Evolutionary conservation across 2,888 invertebrate genomes (phyloP).

Genomic region (Trissoscelio sp.): DNA sequence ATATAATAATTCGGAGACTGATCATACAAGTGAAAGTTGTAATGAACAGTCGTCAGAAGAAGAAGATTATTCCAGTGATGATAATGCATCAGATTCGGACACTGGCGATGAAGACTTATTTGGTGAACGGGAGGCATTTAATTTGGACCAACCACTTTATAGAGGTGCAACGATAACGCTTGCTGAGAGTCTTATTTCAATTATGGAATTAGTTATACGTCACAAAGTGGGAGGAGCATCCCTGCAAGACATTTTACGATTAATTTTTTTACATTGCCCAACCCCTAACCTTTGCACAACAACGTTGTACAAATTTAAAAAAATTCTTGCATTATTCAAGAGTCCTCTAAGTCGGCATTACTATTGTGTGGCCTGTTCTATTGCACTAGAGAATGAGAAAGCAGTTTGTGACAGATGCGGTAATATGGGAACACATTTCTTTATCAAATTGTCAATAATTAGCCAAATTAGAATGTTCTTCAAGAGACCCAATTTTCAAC

Average conservation of each 20-base stretch:
- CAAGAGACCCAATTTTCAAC: not conserved
- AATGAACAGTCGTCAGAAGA: too few relatives aligned
- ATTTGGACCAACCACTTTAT: too few relatives aligned
- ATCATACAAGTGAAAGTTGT: too few relatives aligned
- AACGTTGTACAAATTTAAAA: not conserved
- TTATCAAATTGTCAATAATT: too few relatives aligned
- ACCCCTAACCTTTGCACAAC: not conserved
- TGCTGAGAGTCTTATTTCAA: not conserved
- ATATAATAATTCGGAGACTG: too few relatives aligned
- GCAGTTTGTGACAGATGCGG: not conserved
- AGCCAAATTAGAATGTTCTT: not conserved
- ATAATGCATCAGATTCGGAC: too few relatives aligned
- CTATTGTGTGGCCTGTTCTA: not conserved
- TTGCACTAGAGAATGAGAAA: not conserved
- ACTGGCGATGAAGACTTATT: too few relatives aligned
- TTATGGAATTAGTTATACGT: not conserved
- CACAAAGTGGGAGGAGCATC: not conserved
- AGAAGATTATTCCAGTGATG: too few relatives aligned
- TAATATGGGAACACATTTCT: too few relatives aligned
- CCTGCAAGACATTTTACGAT: not conserved
- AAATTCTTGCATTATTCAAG: not conserved
- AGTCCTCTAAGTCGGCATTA: too few relatives aligned
- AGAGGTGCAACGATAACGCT: not conserved
- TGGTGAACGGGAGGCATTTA: too few relatives aligned
- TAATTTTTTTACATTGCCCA: not conserved